Percentiles rank a stretch among this genome's conserved stretches.
Evolutionary conservation across 1,140 invertebrate species (phyloP).

Genomic region (Trinorchestia longiramus): DNA sequence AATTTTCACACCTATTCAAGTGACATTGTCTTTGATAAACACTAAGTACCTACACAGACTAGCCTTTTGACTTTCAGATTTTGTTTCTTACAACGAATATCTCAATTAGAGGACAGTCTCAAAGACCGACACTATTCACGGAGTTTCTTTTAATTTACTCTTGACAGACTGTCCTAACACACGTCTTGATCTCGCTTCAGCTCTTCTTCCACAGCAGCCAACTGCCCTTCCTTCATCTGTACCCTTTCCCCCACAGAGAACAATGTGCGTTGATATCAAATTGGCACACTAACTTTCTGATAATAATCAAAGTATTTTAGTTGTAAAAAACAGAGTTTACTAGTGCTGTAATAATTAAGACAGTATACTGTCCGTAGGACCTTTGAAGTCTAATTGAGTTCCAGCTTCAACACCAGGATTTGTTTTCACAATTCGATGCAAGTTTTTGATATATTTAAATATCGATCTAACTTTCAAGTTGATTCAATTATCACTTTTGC

Average conservation of each 20-base stretch:
- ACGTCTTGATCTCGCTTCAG: conserved; percentile 36
- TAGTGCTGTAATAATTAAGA: too few relatives aligned
- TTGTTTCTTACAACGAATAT: background rate
- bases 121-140: background rate
- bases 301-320: background rate
- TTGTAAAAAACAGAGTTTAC: too few relatives aligned
- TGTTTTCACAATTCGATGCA: too few relatives aligned
- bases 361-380: too few relatives aligned
- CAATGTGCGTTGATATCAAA: background rate
- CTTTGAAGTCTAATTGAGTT: too few relatives aligned
- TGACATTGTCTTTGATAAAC: background rate
- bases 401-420: too few relatives aligned
- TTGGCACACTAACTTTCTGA: background rate
- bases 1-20: background rate
- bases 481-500: background rate
- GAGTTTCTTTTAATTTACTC: background rate
- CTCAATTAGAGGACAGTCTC: background rate
- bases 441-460: background rate
- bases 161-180: conserved; percentile 32
- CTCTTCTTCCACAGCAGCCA: conserved; percentile 50
- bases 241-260: background rate
- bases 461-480: background rate
- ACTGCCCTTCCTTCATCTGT: conserved; percentile 45
- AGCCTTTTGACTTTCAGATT: background rate
- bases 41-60: background rate